Conservation (phyloP, 1,140 invertebrate genomes). For the Anastrepha ludens region DNA sequence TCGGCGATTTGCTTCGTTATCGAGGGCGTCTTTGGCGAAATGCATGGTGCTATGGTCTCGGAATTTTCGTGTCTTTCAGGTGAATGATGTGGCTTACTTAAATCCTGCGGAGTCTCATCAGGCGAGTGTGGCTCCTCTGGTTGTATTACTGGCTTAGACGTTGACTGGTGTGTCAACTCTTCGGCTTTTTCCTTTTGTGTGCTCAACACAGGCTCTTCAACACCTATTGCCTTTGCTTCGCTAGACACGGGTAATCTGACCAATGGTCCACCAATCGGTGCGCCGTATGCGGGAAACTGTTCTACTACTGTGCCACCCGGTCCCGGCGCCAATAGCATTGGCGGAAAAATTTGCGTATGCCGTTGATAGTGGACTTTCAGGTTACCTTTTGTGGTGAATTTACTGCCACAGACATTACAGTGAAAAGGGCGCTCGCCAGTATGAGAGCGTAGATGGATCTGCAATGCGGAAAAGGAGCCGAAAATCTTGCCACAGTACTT, state of each 20-base stretch:
- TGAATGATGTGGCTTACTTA: slow-evolving; percentile 32
- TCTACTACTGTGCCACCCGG: slow-evolving; percentile 55
- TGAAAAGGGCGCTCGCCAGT: slow-evolving; percentile 98
- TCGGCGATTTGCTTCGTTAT: not conserved
- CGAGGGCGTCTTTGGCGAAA: slow-evolving; percentile 27
- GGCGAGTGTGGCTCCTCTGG: not conserved
- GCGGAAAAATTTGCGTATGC: slow-evolving; percentile 93
- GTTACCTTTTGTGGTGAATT: slow-evolving; percentile 98
- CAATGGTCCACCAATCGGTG: slow-evolving; percentile 46
- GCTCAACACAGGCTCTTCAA: not conserved
- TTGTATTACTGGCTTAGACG: not conserved
- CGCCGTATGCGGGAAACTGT: slow-evolving; percentile 47
- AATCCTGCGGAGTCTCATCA: not conserved
- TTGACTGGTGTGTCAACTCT: not conserved
- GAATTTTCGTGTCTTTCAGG: not conserved
- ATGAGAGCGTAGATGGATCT: slow-evolving; percentile 96
- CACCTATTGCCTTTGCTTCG: not conserved
- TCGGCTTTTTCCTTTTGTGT: not conserved
- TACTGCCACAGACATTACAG: slow-evolving; percentile 97
- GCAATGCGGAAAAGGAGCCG: slow-evolving; percentile 95
- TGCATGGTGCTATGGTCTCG: not conserved
- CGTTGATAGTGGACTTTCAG: slow-evolving; percentile 97
- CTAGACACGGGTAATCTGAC: not conserved
- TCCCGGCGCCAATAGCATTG: slow-evolving; percentile 76
- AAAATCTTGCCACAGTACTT: slow-evolving; percentile 99